Evolutionary conservation across 2,888 invertebrate genomes (phyloP).

Genomic region (Eucera pruinosa): DNA sequence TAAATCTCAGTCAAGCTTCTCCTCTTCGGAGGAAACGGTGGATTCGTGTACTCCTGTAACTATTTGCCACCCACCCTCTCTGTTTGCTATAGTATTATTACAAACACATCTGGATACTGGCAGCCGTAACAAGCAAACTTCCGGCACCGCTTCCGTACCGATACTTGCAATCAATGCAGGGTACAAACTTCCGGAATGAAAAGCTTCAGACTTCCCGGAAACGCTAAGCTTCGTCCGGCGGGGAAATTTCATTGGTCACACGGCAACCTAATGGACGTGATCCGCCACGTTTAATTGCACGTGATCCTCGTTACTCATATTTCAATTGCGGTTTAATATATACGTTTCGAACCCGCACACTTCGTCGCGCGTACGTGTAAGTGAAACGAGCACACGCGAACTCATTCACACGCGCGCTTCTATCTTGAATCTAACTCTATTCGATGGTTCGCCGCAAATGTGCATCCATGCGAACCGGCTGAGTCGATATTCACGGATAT

Average conservation of each 20-base stretch:
- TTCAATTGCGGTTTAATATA: conserved; percentile 48
- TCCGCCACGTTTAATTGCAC: conserved; percentile 34
- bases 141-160: not conserved
- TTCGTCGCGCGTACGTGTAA: too few relatives aligned
- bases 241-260: conserved; percentile 50
- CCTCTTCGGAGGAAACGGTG: not conserved
- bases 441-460: conserved; percentile 58
- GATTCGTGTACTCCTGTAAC: not conserved
- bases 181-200: not conserved
- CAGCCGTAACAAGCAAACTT: conserved; percentile 36
- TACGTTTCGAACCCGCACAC: not conserved
- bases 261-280: conserved; percentile 31
- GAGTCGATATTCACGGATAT: conserved; percentile 65
- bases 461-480: conserved; percentile 39
- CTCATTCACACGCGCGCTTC: not conserved
- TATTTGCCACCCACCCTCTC: not conserved
- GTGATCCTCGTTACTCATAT: conserved; percentile 30
- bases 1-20: not conserved
- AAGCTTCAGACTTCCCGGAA: not conserved
- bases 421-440: conserved; percentile 54
- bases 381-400: not conserved
- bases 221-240: not conserved
- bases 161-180: conserved; percentile 27
- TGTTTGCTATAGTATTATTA: too few relatives aligned
- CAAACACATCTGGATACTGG: not conserved